phyloP scores from a whole-genome alignment of 2,797 vertebrate genomes.

The Chaetodon trifasciatus region DNA sequence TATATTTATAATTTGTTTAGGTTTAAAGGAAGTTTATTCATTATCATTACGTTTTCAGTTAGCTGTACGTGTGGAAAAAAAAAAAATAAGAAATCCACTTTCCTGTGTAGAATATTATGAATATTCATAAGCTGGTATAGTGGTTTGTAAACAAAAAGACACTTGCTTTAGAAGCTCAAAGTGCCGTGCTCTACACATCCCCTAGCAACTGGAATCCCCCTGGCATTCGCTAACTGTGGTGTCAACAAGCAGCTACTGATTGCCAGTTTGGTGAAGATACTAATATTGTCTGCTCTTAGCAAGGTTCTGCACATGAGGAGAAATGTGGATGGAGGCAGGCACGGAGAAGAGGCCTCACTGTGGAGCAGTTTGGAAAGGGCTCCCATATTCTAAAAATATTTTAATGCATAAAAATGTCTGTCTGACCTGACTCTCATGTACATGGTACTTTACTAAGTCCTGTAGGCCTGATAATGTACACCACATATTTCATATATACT shows the following conservation, averaged over 20 bases:
- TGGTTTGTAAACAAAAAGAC: conserved; percentile 62
- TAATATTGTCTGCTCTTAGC: conserved; percentile 57
- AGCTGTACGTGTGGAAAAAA: conserved; percentile 23
- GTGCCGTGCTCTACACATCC: conserved; percentile 61
- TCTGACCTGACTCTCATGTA: neutral
- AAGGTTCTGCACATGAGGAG: conserved; percentile 44
- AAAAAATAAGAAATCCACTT: conserved; percentile 30
- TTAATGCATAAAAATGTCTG: conserved; percentile 16
- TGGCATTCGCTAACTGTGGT: conserved; percentile 61
- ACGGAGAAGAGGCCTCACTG: conserved; percentile 21
- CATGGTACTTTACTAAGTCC: neutral
- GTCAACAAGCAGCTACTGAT: conserved; percentile 73
- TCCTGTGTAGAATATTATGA: conserved; percentile 44
- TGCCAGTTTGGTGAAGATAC: conserved; percentile 66
- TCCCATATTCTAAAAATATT: conserved; percentile 4
- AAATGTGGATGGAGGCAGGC: conserved; percentile 32
- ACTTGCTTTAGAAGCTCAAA: conserved; percentile 56
- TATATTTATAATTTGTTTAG: too few relatives aligned
- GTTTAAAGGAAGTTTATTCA: conserved; percentile 17
- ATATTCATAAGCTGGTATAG: conserved; percentile 59
- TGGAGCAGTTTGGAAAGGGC: neutral
- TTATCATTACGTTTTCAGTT: conserved; percentile 13
- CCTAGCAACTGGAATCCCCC: conserved; percentile 68
- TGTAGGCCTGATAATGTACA: neutral
- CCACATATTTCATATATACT: neutral